Evolutionary conservation across 2,113 vertebrate genomes (phyloP).

Genomic region (Lepisosteus osseus): DNA sequence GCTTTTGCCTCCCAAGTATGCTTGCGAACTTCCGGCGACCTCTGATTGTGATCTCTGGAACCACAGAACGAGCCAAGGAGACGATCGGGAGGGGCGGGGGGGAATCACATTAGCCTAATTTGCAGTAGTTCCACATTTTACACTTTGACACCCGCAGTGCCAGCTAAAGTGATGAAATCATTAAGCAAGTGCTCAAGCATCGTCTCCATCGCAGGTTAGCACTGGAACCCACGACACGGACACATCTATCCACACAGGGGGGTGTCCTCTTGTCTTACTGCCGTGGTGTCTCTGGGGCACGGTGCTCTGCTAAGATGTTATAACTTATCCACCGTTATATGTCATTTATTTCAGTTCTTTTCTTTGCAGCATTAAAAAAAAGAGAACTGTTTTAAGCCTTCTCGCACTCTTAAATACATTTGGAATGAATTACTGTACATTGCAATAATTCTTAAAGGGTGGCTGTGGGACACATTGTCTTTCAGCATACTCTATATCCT

Average conservation of each 20-base stretch:
- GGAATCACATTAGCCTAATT: constrained; percentile 65
- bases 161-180: constrained; percentile 69
- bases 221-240: no score
- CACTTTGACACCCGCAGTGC: constrained; percentile 58
- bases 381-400: no score
- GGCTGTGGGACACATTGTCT: not conserved
- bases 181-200: constrained; percentile 59
- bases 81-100: constrained; percentile 49
- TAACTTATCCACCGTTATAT: no score
- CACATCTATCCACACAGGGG: no score
- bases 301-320: no score
- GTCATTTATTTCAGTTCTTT: no score
- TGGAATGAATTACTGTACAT: not conserved
- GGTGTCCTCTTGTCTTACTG: no score
- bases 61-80: constrained; percentile 59
- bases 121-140: constrained; percentile 60
- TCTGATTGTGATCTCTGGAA: constrained; percentile 49
- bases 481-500: not conserved
- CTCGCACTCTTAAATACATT: no score
- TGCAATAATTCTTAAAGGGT: not conserved
- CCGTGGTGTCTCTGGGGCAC: no score
- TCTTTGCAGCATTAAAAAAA: no score
- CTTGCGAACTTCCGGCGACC: constrained; percentile 28
- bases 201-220: no score
- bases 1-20: constrained; percentile 23